Conservation (phyloP, 2,888 invertebrate genomes). For the Parnassius glacialis region DNA sequence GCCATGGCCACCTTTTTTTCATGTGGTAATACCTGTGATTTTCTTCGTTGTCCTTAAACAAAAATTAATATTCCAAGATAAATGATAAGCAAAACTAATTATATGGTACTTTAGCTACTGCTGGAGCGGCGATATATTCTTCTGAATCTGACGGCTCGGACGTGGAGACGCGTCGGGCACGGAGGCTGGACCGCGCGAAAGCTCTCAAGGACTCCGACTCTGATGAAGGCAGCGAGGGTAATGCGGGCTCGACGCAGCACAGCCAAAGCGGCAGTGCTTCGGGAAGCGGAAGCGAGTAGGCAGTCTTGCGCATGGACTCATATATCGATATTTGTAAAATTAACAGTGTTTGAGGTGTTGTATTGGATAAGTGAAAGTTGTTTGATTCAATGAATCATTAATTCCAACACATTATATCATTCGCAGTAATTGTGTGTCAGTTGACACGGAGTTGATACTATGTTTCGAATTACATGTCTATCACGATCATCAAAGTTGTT, state of each 20-base stretch:
- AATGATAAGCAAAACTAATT: no score
- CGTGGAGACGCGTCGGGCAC: conserved; percentile 87
- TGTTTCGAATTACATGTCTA: no score
- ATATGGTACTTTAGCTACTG: conserved; percentile 53
- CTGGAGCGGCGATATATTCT: conserved; percentile 89
- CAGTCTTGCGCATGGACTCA: not conserved
- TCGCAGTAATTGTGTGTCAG: no score
- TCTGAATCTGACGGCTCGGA: conserved; percentile 94
- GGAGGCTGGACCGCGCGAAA: conserved; percentile 87
- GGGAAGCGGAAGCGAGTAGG: conserved; percentile 46
- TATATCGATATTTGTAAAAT: not conserved
- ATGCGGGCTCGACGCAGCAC: conserved; percentile 39
- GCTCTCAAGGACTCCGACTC: conserved; percentile 90
- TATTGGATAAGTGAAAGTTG: not conserved
- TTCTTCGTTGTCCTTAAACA: no score
- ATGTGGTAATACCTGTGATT: no score
- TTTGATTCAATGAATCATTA: no score
- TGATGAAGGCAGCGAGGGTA: conserved; percentile 72
- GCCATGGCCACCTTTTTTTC: no score
- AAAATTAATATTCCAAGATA: no score
- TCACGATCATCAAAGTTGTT: no score
- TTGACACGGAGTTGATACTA: no score
- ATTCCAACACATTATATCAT: no score
- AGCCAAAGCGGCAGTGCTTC: conserved; percentile 37
- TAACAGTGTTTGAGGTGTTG: not conserved